Evolutionary conservation across 1,140 invertebrate species (phyloP).

Genomic region (Hermatobates lingyangjiaoensis): DNA sequence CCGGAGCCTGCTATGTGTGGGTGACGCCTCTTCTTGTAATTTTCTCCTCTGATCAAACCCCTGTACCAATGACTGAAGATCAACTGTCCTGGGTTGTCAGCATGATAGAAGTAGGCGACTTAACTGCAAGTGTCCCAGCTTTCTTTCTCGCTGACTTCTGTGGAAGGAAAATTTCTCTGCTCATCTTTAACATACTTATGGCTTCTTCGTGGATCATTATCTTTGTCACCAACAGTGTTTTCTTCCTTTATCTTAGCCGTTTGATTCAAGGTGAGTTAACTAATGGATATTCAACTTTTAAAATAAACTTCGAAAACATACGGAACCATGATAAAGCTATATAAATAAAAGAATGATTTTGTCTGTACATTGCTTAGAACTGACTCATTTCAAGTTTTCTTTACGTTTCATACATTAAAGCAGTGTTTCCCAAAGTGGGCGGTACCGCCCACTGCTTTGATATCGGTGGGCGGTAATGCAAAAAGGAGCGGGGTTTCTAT

Average conservation of each 20-base stretch:
- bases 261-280: conserved; percentile 35
- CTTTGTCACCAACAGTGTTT: conserved; percentile 34
- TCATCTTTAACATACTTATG: conserved; percentile 46
- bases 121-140: conserved; percentile 4
- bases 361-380: too few species aligned
- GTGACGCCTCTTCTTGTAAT: neutral
- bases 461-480: too few species aligned
- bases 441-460: too few species aligned
- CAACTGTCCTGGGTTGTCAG: conserved; percentile 2
- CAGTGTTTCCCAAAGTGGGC: too few species aligned
- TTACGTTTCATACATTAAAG: too few species aligned
- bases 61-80: conserved; percentile 2
- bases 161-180: conserved; percentile 49
- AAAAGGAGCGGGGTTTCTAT: too few species aligned
- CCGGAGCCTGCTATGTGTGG: conserved; percentile 6
- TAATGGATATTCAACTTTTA: too few species aligned
- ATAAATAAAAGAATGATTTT: too few species aligned
- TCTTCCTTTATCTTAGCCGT: conserved; percentile 3
- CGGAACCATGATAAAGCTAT: too few species aligned
- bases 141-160: conserved; percentile 43
- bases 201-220: conserved; percentile 54
- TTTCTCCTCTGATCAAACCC: neutral
- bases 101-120: conserved; percentile 7
- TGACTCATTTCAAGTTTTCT: too few species aligned
- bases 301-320: too few species aligned